Conservation (phyloP, 2,888 invertebrate genomes). For the Mactromeris polynyma region DNA sequence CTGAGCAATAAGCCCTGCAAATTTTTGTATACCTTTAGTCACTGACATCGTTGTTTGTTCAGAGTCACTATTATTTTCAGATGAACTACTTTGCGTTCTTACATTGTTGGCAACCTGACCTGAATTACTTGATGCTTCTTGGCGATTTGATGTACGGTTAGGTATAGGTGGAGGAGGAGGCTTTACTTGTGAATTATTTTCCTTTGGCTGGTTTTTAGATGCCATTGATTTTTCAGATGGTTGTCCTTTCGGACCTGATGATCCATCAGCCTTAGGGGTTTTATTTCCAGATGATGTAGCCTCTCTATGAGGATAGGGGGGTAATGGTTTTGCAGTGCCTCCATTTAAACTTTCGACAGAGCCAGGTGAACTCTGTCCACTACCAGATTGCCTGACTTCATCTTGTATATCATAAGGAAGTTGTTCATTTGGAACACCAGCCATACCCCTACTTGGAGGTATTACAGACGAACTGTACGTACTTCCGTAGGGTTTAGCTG, state of each 20-base stretch:
- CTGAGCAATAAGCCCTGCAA: constrained; percentile 59
- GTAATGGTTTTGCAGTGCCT: constrained; percentile 53
- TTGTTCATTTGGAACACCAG: constrained; percentile 65
- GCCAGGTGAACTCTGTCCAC: constrained; percentile 85
- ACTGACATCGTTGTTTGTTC: constrained; percentile 66
- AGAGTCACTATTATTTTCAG: constrained; percentile 50
- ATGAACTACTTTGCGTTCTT: constrained; percentile 43
- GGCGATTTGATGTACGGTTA: constrained; percentile 47
- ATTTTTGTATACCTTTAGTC: constrained; percentile 68
- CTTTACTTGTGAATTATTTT: constrained; percentile 33
- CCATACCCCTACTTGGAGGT: constrained; percentile 49
- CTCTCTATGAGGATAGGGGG: constrained; percentile 54
- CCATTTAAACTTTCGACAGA: constrained; percentile 80
- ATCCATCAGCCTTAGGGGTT: constrained; percentile 24
- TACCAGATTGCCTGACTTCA: constrained; percentile 83
- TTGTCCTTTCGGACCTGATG: constrained; percentile 16
- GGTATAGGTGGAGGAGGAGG: constrained; percentile 58
- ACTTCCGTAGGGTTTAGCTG: constrained; percentile 83
- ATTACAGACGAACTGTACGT: constrained; percentile 79
- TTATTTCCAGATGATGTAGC: no score
- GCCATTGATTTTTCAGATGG: background rate
- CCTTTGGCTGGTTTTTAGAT: constrained; percentile 17
- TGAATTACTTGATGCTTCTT: constrained; percentile 21
- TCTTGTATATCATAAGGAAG: constrained; percentile 79
- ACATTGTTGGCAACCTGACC: constrained; percentile 25